These are phyloP conservation scores for Drosophila kanekoi DNA, from an alignment of 2,888 invertebrate species.

Conservation along the genomic window DNA sequence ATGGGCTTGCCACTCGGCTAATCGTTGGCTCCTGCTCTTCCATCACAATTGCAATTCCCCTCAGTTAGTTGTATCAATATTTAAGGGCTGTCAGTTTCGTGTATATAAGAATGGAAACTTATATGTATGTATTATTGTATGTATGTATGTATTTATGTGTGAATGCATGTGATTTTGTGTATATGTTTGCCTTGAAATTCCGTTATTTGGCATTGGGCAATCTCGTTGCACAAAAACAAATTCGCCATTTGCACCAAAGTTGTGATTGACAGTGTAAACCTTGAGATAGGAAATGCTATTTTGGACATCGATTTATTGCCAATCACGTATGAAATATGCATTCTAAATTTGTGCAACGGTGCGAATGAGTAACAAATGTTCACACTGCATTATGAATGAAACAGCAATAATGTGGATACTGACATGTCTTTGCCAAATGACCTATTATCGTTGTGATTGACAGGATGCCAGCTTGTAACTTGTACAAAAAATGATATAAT, in stretches of 20 bases:
- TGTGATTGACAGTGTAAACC: slow-evolving; percentile 64
- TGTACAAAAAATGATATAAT: no score
- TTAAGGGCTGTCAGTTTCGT: slow-evolving; percentile 39
- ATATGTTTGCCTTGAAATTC: slow-evolving; percentile 43
- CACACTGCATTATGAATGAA: no score
- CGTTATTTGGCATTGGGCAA: slow-evolving; percentile 30
- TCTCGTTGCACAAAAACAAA: slow-evolving; percentile 59
- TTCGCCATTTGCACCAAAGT: slow-evolving; percentile 51
- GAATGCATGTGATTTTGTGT: slow-evolving; percentile 41
- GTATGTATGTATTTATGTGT: not conserved
- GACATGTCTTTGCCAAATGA: no score
- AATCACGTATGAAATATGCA: slow-evolving; percentile 13
- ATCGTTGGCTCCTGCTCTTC: slow-evolving; percentile 22
- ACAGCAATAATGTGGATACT: no score
- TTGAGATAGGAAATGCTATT: slow-evolving; percentile 44
- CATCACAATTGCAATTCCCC: slow-evolving; percentile 40
- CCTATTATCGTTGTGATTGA: no score
- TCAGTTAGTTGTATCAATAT: slow-evolving; percentile 65
- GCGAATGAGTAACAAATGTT: slow-evolving; percentile 34
- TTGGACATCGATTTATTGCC: slow-evolving; percentile 23
- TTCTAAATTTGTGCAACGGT: slow-evolving; percentile 21
- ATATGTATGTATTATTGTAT: slow-evolving; percentile 6
- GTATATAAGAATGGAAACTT: slow-evolving; percentile 8
- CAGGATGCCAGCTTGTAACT: no score
- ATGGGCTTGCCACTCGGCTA: slow-evolving; percentile 14